These are phyloP conservation scores for Coracopsis vasa DNA, from an alignment of 2,113 vertebrate genomes.

Conservation along the genomic window DNA sequence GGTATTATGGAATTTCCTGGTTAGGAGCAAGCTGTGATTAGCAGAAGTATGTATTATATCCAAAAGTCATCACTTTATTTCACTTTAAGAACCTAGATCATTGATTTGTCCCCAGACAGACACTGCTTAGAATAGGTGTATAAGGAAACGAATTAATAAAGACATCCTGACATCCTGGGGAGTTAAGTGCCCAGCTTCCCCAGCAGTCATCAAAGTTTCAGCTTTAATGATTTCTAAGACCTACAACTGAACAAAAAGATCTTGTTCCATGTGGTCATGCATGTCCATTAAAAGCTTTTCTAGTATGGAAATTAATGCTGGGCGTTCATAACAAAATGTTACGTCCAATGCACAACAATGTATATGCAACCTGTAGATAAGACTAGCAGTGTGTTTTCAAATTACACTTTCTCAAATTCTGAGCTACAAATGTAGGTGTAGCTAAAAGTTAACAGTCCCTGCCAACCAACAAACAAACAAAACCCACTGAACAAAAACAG, in stretches of 20 bases:
- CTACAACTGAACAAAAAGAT: background rate
- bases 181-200: background rate
- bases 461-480: fast-evolving
- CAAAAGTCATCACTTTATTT: background rate
- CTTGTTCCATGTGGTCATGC: background rate
- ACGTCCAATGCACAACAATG: background rate
- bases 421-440: fast-evolving
- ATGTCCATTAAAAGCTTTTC: background rate
- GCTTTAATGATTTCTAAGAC: background rate
- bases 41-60: background rate
- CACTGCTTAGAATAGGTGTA: background rate
- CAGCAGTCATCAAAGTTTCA: background rate
- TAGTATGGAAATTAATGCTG: background rate
- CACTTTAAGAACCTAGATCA: background rate
- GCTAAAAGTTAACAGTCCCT: background rate
- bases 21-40: background rate
- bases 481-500: background rate
- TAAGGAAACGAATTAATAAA: background rate
- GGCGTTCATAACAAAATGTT: background rate
- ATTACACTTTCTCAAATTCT: background rate
- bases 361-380: background rate
- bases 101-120: background rate
- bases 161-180: too few relatives aligned
- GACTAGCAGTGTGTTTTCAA: background rate
- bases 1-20: background rate